A percentile compares a stretch with the other conserved stretches of the same genome.
Conservation (phyloP, 2,113 vertebrate genomes). For the Catharus minimus region DNA sequence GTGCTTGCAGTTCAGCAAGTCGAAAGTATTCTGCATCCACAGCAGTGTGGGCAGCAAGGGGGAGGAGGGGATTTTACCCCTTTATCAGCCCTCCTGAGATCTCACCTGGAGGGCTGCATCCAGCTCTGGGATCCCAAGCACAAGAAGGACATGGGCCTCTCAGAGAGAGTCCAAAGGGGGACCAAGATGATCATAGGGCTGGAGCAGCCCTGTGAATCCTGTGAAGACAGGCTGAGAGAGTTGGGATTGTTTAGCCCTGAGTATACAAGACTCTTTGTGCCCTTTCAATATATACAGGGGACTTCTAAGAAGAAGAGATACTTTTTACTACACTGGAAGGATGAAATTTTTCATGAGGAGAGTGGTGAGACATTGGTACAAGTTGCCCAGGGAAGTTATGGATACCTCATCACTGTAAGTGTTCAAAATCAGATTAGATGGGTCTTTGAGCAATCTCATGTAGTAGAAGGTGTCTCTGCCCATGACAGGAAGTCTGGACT, state of each 20-base stretch:
- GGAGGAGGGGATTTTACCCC: rapidly evolving
- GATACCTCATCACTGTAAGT: not conserved
- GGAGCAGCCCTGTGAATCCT: not conserved
- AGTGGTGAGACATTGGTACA: not conserved
- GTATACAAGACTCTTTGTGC: not conserved
- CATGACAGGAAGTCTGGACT: not conserved
- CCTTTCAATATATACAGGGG: not conserved
- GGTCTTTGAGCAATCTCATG: not conserved
- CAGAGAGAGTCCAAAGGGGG: not conserved
- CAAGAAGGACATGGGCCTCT: not conserved
- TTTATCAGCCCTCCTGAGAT: not conserved
- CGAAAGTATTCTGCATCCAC: not conserved
- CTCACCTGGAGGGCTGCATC: no score
- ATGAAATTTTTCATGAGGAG: not conserved
- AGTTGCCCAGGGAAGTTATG: not conserved
- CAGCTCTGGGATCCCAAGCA: not conserved
- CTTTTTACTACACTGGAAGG: not conserved
- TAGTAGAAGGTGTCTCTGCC: not conserved
- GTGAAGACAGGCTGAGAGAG: not conserved
- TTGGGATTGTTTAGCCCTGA: not conserved
- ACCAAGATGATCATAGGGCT: not conserved
- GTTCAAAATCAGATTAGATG: not conserved
- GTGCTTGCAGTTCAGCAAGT: not conserved
- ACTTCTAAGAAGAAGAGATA: not conserved
- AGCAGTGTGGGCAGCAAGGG: not conserved